Conservation (phyloP, 2,888 invertebrate genomes). For the Nomada goodeniana region DNA sequence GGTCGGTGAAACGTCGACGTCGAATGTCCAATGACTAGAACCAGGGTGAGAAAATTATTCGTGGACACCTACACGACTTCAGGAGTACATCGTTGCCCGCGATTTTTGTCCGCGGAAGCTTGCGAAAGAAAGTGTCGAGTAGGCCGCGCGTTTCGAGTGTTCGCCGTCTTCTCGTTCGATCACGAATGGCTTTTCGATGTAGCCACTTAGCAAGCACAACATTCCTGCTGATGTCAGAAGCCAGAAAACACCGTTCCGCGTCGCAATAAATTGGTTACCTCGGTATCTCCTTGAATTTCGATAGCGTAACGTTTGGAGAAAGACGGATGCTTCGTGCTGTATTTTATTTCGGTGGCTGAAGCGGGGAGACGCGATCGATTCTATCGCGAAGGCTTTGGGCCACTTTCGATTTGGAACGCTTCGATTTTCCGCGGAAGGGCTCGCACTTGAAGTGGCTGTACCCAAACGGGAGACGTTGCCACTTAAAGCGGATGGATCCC, state of each 20-base stretch:
- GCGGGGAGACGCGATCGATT: background rate
- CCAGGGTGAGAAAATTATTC: background rate
- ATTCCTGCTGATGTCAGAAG: background rate
- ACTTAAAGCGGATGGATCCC: slow-evolving; percentile 32
- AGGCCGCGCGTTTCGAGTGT: slow-evolving; percentile 24
- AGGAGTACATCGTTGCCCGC: background rate
- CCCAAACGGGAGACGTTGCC: background rate
- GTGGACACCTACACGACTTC: background rate
- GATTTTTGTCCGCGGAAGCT: background rate
- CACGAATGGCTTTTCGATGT: slow-evolving; percentile 34
- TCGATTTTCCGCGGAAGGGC: background rate
- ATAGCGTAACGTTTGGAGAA: background rate
- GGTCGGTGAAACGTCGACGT: slow-evolving; percentile 2
- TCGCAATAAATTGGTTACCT: background rate
- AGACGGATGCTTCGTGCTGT: too few species aligned
- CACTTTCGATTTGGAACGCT: background rate
- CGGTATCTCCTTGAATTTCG: background rate
- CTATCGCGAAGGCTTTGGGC: background rate
- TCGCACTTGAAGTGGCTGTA: background rate
- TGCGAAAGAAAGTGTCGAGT: slow-evolving; percentile 18
- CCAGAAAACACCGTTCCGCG: background rate
- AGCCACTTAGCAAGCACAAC: slow-evolving; percentile 32
- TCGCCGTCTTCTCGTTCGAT: slow-evolving; percentile 29
- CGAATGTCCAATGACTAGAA: background rate
- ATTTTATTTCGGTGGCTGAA: background rate